Base-by-base conservation (phyloP, 2,113 vertebrate species). In the Fregetta grallaria region DNA sequence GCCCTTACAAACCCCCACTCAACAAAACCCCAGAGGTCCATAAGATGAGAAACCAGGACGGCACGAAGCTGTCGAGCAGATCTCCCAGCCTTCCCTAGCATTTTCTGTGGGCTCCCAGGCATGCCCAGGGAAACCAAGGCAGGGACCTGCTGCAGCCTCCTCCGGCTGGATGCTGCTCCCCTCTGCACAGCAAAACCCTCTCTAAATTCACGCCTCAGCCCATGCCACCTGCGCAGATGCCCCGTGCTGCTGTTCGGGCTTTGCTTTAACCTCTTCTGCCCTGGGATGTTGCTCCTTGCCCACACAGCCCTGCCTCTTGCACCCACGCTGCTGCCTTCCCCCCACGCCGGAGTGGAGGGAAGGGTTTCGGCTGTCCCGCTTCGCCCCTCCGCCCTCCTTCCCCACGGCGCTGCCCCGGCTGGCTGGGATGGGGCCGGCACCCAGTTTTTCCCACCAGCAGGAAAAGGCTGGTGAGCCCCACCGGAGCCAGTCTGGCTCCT, bases 401-500 rank as follows among this genome's bases (percentile, higher is more conserved):
- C 65, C 15, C 3, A 11, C 15, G 10, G 30, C 21, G 2, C 90
- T 81, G 84, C 15, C 11, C 49, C 0, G 0, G 16, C 32, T 42
- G 59, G 44, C 49, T 45, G 84, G 53, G 44, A 56, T 15, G 34
- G 86, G 34, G 76, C 94, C 14, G 5, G 95, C 93, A 81, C 81
- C 96, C 95, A 59, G 49, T 76, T 74, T 94, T 93, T 96, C 95
- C 78, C 92, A 87, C 32, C 49, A 1, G 90, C 97, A 98, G 98
- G 96, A 98, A 97, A 94, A 96, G 94, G 97, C 97, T 97, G 98
- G 93, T 97, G 97, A 97, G 96, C 96, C 84, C 74, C 95, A 89
- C 67, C 96, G 98, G 98, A 98, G 98, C 97, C 99, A 98, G 98
- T 95, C 98, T 98, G 98, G 97, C 98, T 99, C 98, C 98, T 98